Conservation (phyloP, 2,797 vertebrate genomes). For the Premnoplex brunnescens region DNA sequence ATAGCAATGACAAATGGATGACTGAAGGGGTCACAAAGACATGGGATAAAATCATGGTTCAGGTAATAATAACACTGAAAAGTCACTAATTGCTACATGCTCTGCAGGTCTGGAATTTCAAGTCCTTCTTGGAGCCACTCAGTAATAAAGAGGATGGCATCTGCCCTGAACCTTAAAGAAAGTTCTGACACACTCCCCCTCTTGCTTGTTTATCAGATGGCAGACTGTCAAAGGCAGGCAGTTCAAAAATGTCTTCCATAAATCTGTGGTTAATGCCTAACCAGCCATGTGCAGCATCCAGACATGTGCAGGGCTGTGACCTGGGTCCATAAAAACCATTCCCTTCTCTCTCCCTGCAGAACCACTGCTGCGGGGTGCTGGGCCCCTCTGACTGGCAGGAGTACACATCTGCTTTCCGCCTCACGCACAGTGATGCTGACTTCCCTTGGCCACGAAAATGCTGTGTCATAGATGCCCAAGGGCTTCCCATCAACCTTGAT, state of each 20-base stretch:
- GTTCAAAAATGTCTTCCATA: neutral
- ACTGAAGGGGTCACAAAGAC: slow-evolving; percentile 67
- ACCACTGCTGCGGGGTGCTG: slow-evolving; percentile 78
- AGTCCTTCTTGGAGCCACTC: neutral
- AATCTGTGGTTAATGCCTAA: slow-evolving; percentile 18
- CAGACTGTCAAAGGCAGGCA: neutral
- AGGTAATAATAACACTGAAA: slow-evolving; percentile 64
- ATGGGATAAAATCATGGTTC: slow-evolving; percentile 80
- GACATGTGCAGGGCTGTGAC: neutral
- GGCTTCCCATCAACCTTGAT: slow-evolving; percentile 43
- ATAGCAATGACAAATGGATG: slow-evolving; percentile 65
- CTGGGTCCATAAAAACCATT: neutral
- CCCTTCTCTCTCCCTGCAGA: slow-evolving; percentile 40
- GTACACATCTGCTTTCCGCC: slow-evolving; percentile 74
- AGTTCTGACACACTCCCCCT: neutral
- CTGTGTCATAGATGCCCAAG: slow-evolving; percentile 68
- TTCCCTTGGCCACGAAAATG: slow-evolving; percentile 81
- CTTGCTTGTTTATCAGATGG: neutral
- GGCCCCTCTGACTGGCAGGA: slow-evolving; percentile 80
- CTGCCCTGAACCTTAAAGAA: slow-evolving; percentile 6
- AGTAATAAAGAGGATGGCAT: neutral
- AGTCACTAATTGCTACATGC: slow-evolving; percentile 3
- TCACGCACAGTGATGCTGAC: slow-evolving; percentile 55
- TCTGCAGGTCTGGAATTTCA: slow-evolving; percentile 27
- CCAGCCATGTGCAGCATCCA: neutral